Percentiles rank a stretch among this genome's conserved stretches.
phyloP scores from a whole-genome alignment of 2,113 vertebrate genomes.

The Hiodon tergisus region DNA sequence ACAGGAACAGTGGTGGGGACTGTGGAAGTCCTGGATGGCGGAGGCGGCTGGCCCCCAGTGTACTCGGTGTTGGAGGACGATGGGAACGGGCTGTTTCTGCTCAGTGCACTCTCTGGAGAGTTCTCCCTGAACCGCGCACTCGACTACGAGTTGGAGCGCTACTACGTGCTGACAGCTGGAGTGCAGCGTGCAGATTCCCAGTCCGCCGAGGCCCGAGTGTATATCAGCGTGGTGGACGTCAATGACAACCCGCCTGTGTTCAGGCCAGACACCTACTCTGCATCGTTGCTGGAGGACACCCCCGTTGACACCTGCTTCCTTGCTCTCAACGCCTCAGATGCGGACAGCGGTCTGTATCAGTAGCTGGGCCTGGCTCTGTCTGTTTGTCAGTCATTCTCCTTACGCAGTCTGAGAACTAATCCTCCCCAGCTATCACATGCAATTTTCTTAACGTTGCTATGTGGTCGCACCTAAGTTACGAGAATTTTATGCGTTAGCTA shows the following conservation, averaged over 20 bases:
- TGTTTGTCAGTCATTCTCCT: not conserved
- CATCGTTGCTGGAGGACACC: conserved; percentile 49
- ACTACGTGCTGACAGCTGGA: conserved; percentile 58
- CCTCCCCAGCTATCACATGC: too few relatives aligned
- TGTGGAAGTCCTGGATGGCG: conserved; percentile 34
- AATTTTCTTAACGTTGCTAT: too few relatives aligned
- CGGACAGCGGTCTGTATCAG: conserved; percentile 57
- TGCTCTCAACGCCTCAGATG: conserved; percentile 56
- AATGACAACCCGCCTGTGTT: conserved; percentile 66
- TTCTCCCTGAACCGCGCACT: conserved; percentile 61
- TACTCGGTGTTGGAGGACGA: conserved; percentile 63
- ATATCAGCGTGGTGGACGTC: conserved; percentile 63
- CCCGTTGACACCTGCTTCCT: conserved; percentile 53
- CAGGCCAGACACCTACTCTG: conserved; percentile 38
- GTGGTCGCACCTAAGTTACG: too few relatives aligned
- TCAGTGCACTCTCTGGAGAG: conserved; percentile 58
- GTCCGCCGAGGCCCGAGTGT: conserved; percentile 55
- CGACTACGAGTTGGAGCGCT: conserved; percentile 60
- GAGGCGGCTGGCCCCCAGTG: conserved; percentile 41
- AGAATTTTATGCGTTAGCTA: not conserved
- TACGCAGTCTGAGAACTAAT: too few relatives aligned
- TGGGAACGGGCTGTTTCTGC: conserved; percentile 61
- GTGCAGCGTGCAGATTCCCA: conserved; percentile 39
- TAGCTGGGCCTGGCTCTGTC: not conserved
- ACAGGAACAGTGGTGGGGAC: conserved; percentile 63